Percentiles rank a stretch among this genome's conserved stretches.
These are phyloP conservation scores for Pogoniulus pusillus DNA, from an alignment of 2,797 vertebrate genomes.

Conservation along the genomic window DNA sequence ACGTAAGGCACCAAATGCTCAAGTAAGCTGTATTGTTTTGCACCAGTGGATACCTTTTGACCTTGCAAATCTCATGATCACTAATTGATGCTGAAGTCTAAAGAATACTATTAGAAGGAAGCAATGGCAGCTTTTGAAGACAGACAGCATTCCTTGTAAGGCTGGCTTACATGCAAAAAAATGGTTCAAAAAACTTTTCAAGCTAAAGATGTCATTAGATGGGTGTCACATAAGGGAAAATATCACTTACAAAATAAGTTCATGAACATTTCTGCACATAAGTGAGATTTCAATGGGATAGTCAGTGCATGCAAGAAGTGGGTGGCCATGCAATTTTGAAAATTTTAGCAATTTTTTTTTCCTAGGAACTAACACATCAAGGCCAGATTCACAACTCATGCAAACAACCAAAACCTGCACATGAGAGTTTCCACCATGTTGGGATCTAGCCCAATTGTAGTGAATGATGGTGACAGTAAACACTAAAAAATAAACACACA, in stretches of 20 bases:
- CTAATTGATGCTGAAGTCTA: neutral
- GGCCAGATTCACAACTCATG: slow-evolving; percentile 10
- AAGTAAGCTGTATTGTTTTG: neutral
- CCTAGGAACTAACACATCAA: neutral
- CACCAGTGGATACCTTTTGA: neutral
- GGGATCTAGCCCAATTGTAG: neutral
- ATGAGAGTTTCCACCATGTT: neutral
- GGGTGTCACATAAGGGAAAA: too few species aligned
- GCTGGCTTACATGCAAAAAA: neutral
- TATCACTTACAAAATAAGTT: neutral
- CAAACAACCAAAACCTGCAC: neutral
- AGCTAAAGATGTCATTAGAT: neutral
- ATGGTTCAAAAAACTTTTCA: neutral
- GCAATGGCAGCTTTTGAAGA: neutral
- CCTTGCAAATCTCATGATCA: slow-evolving; percentile 26
- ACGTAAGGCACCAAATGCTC: neutral
- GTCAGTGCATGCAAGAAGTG: neutral
- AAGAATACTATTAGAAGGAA: slow-evolving; percentile 4
- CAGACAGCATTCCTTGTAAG: neutral
- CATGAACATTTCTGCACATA: neutral
- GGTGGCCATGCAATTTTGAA: neutral
- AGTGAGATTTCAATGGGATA: neutral
- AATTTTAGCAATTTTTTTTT: neutral
- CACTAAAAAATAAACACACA: neutral
- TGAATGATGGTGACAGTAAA: neutral